These are phyloP conservation scores for Perithous albicinctus DNA, from an alignment of 2,888 invertebrate genomes.

Conservation along the genomic window DNA sequence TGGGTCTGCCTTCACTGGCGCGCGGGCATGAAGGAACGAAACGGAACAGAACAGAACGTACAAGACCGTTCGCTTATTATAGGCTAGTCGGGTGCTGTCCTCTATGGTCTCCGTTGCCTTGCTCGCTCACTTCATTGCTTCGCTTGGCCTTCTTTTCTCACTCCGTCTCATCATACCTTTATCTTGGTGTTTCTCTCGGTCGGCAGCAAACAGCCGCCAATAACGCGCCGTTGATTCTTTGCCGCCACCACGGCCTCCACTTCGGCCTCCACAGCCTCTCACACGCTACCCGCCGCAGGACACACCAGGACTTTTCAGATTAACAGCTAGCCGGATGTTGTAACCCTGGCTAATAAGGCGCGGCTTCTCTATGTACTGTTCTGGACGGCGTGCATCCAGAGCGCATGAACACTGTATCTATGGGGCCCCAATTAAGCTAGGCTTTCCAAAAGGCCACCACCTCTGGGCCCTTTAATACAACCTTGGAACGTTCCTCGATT, in stretches of 20 bases:
- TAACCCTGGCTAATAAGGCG: slow-evolving; percentile 83
- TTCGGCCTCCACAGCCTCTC: slow-evolving; percentile 64
- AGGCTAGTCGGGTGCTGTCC: slow-evolving; percentile 77
- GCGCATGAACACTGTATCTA: slow-evolving; percentile 73
- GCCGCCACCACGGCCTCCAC: slow-evolving; percentile 68
- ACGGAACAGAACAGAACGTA: slow-evolving; percentile 79
- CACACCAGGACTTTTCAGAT: slow-evolving; percentile 83
- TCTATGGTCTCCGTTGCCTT: slow-evolving; percentile 52
- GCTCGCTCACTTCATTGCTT: slow-evolving; percentile 32
- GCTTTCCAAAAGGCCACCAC: slow-evolving; percentile 76
- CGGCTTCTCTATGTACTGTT: slow-evolving; percentile 66
- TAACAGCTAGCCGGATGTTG: slow-evolving; percentile 82
- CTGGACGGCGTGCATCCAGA: slow-evolving; percentile 48
- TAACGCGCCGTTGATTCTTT: slow-evolving; percentile 24
- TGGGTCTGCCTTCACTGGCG: slow-evolving; percentile 83
- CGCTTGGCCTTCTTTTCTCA: slow-evolving; percentile 28
- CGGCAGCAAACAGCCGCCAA: slow-evolving; percentile 37
- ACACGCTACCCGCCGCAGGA: slow-evolving; percentile 78
- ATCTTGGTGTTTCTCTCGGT: slow-evolving; percentile 32
- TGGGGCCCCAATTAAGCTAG: slow-evolving; percentile 83
- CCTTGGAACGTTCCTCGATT: slow-evolving; percentile 76
- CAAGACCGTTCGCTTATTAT: slow-evolving; percentile 83
- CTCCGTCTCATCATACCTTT: slow-evolving; percentile 41
- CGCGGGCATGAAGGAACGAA: slow-evolving; percentile 81
- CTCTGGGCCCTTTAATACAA: slow-evolving; percentile 72